Conservation (phyloP, 2,888 invertebrate genomes). For the Ochropacha duplaris region DNA sequence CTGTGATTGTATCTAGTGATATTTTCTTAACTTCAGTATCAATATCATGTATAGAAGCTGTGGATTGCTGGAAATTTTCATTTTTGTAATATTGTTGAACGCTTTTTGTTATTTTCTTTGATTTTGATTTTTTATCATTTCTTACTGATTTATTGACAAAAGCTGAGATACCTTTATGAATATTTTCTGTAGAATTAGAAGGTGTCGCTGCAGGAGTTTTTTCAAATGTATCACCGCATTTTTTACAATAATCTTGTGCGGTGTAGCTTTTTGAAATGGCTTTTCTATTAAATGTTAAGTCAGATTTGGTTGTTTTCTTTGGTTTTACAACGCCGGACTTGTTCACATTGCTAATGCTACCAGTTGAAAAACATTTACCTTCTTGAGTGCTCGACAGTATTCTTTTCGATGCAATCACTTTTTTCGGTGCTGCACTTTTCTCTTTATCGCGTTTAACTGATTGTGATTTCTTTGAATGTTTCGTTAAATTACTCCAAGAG, state of each 20-base stretch:
- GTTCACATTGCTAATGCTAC: slow-evolving; percentile 29
- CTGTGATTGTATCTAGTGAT: slow-evolving; percentile 60
- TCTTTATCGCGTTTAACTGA: slow-evolving; percentile 19
- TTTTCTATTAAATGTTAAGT: slow-evolving; percentile 36
- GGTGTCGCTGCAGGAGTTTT: slow-evolving; percentile 1
- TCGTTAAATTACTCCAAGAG: slow-evolving; percentile 13
- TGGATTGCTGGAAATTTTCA: slow-evolving; percentile 53
- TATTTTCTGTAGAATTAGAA: not conserved
- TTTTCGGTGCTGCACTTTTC: slow-evolving; percentile 39
- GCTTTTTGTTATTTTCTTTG: not conserved
- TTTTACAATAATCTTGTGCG: slow-evolving; percentile 37
- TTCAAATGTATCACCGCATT: slow-evolving; percentile 53
- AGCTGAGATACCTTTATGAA: not conserved
- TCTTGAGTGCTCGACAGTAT: slow-evolving; percentile 22
- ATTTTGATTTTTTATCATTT: slow-evolving; percentile 18
- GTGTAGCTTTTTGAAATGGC: slow-evolving; percentile 4
- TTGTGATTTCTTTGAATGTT: slow-evolving; percentile 11
- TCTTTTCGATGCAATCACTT: slow-evolving; percentile 46
- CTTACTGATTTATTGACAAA: slow-evolving; percentile 7
- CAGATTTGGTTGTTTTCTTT: slow-evolving; percentile 62
- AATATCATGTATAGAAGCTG: slow-evolving; percentile 47
- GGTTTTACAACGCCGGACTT: slow-evolving; percentile 21
- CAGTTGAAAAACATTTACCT: slow-evolving; percentile 51
- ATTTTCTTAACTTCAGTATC: slow-evolving; percentile 36
- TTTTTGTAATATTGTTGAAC: slow-evolving; percentile 67